Evolutionary conservation across 1,140 invertebrate genomes (phyloP).

Genomic region (Diabrotica undecimpunctata): DNA sequence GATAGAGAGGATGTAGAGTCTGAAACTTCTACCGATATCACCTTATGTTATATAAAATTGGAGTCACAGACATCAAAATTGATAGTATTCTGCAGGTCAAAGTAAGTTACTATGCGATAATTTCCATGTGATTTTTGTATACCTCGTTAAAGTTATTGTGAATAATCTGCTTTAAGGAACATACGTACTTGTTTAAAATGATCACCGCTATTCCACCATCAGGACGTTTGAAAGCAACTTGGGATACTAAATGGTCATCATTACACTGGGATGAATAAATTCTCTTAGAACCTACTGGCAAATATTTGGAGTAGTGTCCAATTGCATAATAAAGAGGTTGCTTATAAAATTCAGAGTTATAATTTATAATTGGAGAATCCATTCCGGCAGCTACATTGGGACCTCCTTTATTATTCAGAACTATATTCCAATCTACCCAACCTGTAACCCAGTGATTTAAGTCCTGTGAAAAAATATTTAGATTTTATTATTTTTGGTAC

Average conservation of each 20-base stretch:
- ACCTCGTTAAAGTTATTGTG: too few species aligned
- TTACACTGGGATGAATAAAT: conserved; percentile 35
- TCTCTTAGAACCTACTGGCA: conserved; percentile 50
- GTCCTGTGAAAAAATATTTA: conserved; percentile 46
- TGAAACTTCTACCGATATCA: too few species aligned
- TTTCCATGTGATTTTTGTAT: too few species aligned
- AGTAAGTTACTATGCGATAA: too few species aligned
- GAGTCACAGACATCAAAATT: too few species aligned
- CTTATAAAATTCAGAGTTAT: conserved; percentile 64
- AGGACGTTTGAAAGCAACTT: conserved; percentile 51
- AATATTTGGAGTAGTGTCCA: conserved; percentile 65
- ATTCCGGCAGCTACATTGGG: conserved; percentile 65
- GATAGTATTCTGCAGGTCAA: too few species aligned
- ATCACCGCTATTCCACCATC: conserved; percentile 51
- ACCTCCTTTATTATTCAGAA: conserved; percentile 61
- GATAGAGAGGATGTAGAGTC: too few species aligned
- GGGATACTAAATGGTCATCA: conserved; percentile 31
- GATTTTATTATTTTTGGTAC: too few species aligned
- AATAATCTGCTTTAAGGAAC: too few species aligned
- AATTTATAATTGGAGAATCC: conserved; percentile 66
- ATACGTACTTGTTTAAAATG: conserved; percentile 24
- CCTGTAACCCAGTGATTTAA: conserved; percentile 57
- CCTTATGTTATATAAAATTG: too few species aligned
- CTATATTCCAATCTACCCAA: conserved; percentile 76
- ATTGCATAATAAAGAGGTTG: conserved; percentile 68